Evolutionary conservation across 2,797 vertebrate genomes (phyloP).

Genomic region (Leucoraja ocellata): DNA sequence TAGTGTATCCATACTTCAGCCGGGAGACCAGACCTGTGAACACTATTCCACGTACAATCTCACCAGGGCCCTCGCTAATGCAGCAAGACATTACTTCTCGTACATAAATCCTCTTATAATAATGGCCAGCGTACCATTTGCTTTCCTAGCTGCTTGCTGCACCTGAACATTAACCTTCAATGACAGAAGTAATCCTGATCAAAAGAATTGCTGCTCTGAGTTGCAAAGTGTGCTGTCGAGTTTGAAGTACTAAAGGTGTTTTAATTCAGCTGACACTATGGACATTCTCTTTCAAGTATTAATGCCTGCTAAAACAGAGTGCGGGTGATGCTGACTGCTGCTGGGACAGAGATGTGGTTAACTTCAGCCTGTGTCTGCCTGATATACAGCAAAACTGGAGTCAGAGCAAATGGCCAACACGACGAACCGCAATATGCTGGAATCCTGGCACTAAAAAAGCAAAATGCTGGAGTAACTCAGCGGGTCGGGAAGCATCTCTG

Average conservation of each 20-base stretch:
- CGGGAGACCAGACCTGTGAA: no score
- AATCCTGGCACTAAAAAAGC: no score
- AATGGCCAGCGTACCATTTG: no score
- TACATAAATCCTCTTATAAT: no score
- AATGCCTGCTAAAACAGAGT: not conserved
- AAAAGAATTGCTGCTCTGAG: not conserved
- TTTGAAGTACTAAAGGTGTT: not conserved
- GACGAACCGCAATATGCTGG: no score
- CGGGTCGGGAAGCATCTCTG: no score
- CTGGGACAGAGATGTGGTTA: not conserved
- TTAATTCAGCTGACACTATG: not conserved
- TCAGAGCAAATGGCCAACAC: not conserved
- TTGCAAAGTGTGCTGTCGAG: not conserved
- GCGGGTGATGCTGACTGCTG: not conserved
- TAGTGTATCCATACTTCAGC: no score
- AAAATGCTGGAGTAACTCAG: no score
- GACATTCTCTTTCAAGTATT: not conserved
- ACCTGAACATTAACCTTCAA: not conserved
- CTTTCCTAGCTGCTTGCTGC: no score
- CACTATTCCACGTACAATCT: no score
- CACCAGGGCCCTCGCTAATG: no score
- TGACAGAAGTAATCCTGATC: not conserved
- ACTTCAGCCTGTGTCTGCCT: not conserved
- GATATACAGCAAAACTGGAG: not conserved
- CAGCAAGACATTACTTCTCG: no score